phyloP scores from a whole-genome alignment of 2,888 invertebrate genomes.

The Strigamia maritima region DNA sequence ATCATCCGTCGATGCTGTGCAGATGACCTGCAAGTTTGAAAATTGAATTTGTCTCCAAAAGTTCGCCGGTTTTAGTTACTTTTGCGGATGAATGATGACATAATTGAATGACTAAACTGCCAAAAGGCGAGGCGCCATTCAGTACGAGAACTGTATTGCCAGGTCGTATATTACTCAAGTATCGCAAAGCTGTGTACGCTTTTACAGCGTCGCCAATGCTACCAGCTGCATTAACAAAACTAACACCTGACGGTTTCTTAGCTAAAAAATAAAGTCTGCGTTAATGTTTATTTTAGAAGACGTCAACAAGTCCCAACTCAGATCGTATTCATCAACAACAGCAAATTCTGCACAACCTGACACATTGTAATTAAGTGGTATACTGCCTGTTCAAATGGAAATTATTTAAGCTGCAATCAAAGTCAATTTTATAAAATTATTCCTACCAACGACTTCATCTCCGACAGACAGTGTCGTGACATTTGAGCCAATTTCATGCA shows the following conservation, averaged over 20 bases:
- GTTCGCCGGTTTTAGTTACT: constrained; percentile 45
- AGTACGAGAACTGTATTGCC: constrained; percentile 54
- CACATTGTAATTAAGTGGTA: constrained; percentile 52
- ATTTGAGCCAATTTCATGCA: constrained; percentile 50
- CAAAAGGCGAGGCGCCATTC: constrained; percentile 54
- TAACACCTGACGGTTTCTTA: constrained; percentile 52
- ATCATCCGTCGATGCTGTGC: constrained; percentile 51
- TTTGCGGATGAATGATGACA: constrained; percentile 55
- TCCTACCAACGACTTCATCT: constrained; percentile 53
- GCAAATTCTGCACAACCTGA: constrained; percentile 55
- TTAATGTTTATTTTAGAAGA: background rate
- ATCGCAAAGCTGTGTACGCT: constrained; percentile 55
- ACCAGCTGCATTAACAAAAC: constrained; percentile 54
- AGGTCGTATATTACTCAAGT: constrained; percentile 52
- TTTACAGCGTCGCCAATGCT: constrained; percentile 54
- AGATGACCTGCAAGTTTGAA: constrained; percentile 46
- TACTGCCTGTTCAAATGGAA: constrained; percentile 49
- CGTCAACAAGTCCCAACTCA: constrained; percentile 49
- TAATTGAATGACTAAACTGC: constrained; percentile 53
- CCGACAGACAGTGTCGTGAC: constrained; percentile 52
- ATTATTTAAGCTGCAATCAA: background rate
- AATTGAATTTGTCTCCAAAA: background rate
- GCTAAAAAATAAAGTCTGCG: constrained; percentile 46
- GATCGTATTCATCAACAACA: constrained; percentile 53
- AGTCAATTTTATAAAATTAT: background rate